Evolutionary conservation across 2,888 invertebrate genomes (phyloP), one percentile per base, ranked within the genome.

Genomic region (Cryptus viduatorius): DNA sequence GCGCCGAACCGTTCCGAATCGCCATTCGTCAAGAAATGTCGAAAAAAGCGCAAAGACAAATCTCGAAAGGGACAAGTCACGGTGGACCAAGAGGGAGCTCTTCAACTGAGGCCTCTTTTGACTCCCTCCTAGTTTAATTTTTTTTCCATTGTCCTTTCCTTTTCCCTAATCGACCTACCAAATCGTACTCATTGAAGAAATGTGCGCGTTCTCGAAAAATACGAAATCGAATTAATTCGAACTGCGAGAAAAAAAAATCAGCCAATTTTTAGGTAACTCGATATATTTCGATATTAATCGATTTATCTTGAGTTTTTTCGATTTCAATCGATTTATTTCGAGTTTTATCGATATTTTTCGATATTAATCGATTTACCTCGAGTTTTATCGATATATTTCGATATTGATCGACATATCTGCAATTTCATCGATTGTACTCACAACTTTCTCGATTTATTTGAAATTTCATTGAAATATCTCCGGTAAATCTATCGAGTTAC

Each of bases 51-150:
- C 53, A 83, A 85, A 64, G 85, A 86, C 48, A 77, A 83, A 14
- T 50, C 65, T 44, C 24, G 86, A 79, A 71, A 83, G 61, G 73
- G 75, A 84, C 67, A 79, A 82, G 72, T 75, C 77, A 84, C 71
- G 83, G 88, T 71, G n/a, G 87, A 90, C 65, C 89, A 86, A 71
- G 89, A 91, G 67, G 88, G 90, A 81, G 80, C 88, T 16, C 87
- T 90, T 46, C 92, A 92, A 80, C 84, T 92, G 50, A 90, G 90
- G 86, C 91, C 92, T 19, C 90, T 92, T 1, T 86, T 92, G 37
- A 87, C 91, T 71, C 89, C 90, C 16, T 89, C 91, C 37, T 92
- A 91, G 72, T 83, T 78, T 65, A 8, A 19, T 79, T 46, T 71
- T 53, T 46, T 16, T 71, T 14, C 48, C 64, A n/a, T 24, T 53